A percentile compares a stretch with the other conserved stretches of the same genome.
phyloP scores from a whole-genome alignment of 2,888 invertebrate genomes.

The Dryobota labecula region DNA sequence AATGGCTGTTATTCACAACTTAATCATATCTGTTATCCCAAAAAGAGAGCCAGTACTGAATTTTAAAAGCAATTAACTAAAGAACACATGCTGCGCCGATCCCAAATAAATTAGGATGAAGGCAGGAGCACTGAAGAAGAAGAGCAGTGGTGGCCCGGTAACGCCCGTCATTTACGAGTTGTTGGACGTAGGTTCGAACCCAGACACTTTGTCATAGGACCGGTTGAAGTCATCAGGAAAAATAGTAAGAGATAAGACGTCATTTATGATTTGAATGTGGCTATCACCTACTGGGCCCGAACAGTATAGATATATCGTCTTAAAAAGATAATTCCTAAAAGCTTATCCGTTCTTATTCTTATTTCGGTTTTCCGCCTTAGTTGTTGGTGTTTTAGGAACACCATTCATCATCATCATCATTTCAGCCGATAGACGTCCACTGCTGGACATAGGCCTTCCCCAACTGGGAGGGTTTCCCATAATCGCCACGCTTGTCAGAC shows the following conservation, averaged over 20 bases:
- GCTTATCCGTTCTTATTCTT: not conserved
- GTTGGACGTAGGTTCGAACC: no score
- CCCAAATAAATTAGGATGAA: not conserved
- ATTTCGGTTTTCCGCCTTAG: conserved; percentile 3
- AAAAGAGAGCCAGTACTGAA: not conserved
- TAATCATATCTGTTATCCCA: not conserved
- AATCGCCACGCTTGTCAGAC: no score
- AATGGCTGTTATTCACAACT: not conserved
- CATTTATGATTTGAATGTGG: not conserved
- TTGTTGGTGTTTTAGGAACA: not conserved
- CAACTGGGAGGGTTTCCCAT: no score
- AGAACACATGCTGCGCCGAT: not conserved
- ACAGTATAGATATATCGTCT: no score
- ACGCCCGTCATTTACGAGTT: no score
- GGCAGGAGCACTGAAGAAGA: no score
- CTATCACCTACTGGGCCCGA: no score
- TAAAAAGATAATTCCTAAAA: no score
- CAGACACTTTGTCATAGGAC: conserved; percentile 12
- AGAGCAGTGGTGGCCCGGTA: no score
- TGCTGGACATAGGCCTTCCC: no score
- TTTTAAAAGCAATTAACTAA: not conserved
- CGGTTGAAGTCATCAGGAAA: conserved; percentile 34
- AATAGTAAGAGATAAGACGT: not conserved
- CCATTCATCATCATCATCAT: no score
- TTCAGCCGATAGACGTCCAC: no score